Conservation (phyloP, 1,140 invertebrate genomes). For the Macrostomum lignano region DNA sequence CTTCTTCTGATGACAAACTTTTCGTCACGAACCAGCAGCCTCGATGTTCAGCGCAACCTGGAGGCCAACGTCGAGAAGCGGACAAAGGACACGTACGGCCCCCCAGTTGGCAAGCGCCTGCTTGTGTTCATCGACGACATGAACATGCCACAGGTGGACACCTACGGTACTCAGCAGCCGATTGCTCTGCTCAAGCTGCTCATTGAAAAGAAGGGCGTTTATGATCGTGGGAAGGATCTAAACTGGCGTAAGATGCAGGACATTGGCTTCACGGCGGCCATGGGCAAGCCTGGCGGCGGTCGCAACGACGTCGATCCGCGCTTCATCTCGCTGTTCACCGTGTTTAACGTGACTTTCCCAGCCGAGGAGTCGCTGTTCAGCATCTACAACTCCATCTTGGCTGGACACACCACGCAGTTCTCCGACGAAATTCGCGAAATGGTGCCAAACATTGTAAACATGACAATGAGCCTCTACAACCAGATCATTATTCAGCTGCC, state of each 20-base stretch:
- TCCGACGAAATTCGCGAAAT: conserved; percentile 36
- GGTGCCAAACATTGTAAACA: conserved; percentile 37
- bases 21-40: conserved; percentile 60
- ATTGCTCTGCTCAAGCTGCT: conserved; percentile 57
- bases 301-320: conserved; percentile 58
- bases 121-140: conserved; percentile 67
- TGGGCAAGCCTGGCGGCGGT: conserved; percentile 48
- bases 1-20: conserved; percentile 41
- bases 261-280: conserved; percentile 31
- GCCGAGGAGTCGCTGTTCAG: conserved; percentile 31
- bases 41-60: conserved; percentile 69
- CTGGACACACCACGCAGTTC: conserved; percentile 43
- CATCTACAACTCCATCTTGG: conserved; percentile 42
- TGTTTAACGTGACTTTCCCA: conserved; percentile 54
- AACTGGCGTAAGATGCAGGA: conserved; percentile 61
- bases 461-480: conserved; percentile 54
- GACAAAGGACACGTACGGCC: conserved; percentile 58
- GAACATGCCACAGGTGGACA: conserved; percentile 68
- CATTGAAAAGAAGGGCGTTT: conserved; percentile 53
- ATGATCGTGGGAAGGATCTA: conserved; percentile 53
- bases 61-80: conserved; percentile 57
- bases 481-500: conserved; percentile 32
- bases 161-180: conserved; percentile 64
- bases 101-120: conserved; percentile 51
- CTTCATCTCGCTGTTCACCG: conserved; percentile 56